A percentile compares a stretch with the other conserved stretches of the same genome.
Evolutionary conservation across 2,113 vertebrate genomes (phyloP).

Genomic region (Hucho hucho): DNA sequence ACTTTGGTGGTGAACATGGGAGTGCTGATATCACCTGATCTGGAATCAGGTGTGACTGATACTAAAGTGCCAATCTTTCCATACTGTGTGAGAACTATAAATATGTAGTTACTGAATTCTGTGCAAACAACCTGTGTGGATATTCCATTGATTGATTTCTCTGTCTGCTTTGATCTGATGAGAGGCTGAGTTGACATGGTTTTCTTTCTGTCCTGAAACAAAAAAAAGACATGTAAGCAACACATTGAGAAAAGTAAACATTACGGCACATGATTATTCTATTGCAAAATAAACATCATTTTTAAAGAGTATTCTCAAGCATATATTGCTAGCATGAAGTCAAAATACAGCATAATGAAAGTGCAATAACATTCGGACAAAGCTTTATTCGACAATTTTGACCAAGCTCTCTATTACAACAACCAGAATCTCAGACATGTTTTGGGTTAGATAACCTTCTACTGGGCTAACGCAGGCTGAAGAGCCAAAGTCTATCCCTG

Average conservation of each 20-base stretch:
- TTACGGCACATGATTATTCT: not conserved
- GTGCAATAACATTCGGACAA: not conserved
- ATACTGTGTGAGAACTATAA: conserved; percentile 91
- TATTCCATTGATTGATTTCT: conserved; percentile 80
- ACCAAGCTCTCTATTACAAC: too few species aligned
- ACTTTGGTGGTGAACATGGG: conserved; percentile 84
- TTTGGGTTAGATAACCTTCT: too few species aligned
- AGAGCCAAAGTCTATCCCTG: not conserved
- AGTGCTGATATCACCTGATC: conserved; percentile 76
- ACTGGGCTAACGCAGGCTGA: too few species aligned
- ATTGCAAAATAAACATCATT: not conserved
- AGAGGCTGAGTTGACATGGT: conserved; percentile 76
- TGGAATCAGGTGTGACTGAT: conserved; percentile 81
- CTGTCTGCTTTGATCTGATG: conserved; percentile 79
- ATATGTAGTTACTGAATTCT: conserved; percentile 88
- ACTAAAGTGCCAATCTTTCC: conserved; percentile 92
- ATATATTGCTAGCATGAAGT: too few species aligned
- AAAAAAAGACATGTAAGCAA: not conserved
- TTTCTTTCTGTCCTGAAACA: not conserved
- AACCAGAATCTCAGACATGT: too few species aligned
- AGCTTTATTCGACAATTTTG: too few species aligned
- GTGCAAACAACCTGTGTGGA: conserved; percentile 91
- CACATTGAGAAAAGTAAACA: conserved; percentile 3
- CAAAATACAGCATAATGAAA: not conserved
- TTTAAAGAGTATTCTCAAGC: too few species aligned